Percentiles rank a stretch among this genome's conserved stretches.
These are phyloP conservation scores for Rhyzopertha dominica DNA, from an alignment of 1,140 invertebrate genomes.

Conservation along the genomic window DNA sequence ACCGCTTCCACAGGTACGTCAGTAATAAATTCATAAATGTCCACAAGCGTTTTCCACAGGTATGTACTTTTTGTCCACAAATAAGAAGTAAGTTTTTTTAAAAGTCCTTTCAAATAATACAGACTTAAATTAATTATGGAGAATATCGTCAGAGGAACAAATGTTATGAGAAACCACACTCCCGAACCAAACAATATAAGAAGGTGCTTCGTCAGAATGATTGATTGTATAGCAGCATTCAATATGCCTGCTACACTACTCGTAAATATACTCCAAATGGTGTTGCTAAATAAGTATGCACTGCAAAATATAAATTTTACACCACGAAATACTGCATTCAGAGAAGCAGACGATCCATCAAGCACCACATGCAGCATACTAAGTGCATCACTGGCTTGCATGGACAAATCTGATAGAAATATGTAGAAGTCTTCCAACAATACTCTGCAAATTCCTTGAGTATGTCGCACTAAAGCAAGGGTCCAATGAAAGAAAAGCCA, in stretches of 20 bases:
- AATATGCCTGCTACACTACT: constrained; percentile 5
- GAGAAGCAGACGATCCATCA: background rate
- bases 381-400: constrained; percentile 7
- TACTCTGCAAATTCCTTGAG: no score
- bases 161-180: constrained; percentile 26
- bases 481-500: no score
- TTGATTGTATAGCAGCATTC: background rate
- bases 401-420: constrained; percentile 23
- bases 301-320: constrained; percentile 1
- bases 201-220: constrained; percentile 17
- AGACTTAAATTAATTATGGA: constrained; percentile 9
- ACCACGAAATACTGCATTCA: background rate
- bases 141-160: constrained; percentile 10
- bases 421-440: constrained; percentile 22
- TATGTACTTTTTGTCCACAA: no score
- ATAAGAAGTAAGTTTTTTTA: constrained; percentile 9
- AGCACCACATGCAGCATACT: background rate
- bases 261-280: background rate
- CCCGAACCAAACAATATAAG: constrained; percentile 25
- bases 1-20: constrained; percentile 28
- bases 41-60: constrained; percentile 4
- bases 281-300: background rate
- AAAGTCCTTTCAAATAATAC: constrained; percentile 10
- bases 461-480: no score
- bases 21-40: constrained; percentile 19